A percentile compares a stretch with the other conserved stretches of the same genome.
Conservation (phyloP, 2,888 invertebrate species). For the Stenurella melanura region DNA sequence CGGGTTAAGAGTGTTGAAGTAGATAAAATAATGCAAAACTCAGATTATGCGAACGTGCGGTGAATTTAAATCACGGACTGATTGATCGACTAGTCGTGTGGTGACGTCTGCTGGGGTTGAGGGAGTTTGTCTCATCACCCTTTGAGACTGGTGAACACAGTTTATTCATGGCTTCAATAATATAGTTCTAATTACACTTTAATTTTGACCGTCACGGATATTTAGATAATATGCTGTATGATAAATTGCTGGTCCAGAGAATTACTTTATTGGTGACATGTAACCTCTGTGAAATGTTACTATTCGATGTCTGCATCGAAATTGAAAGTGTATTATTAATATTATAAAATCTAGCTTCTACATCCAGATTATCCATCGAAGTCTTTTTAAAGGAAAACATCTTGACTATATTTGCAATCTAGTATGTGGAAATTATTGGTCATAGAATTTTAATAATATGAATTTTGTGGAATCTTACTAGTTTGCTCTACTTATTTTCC, state of each 20-base stretch:
- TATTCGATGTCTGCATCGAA: too few relatives aligned
- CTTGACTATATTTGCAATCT: too few relatives aligned
- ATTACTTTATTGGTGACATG: neutral
- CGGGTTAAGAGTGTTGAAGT: constrained; percentile 68
- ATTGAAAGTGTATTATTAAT: too few relatives aligned
- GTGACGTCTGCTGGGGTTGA: constrained; percentile 59
- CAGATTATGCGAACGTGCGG: constrained; percentile 73
- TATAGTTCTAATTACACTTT: constrained; percentile 45
- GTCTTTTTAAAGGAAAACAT: too few relatives aligned
- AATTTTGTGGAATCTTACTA: too few relatives aligned
- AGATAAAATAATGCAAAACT: constrained; percentile 73
- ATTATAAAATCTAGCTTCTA: too few relatives aligned
- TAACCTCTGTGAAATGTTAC: neutral
- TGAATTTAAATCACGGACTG: constrained; percentile 70
- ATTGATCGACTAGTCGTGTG: constrained; percentile 65
- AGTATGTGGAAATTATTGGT: too few relatives aligned
- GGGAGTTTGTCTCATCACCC: constrained; percentile 45
- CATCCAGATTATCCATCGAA: too few relatives aligned
- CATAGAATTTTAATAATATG: too few relatives aligned
- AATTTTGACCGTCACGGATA: constrained; percentile 18
- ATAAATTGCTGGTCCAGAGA: neutral
- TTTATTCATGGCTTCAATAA: constrained; percentile 53
- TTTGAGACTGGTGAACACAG: constrained; percentile 34
- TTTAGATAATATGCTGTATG: neutral
- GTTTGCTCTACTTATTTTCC: too few relatives aligned